Evolutionary conservation across 1,140 invertebrate species (phyloP).

Genomic region (Orchestia grillus): DNA sequence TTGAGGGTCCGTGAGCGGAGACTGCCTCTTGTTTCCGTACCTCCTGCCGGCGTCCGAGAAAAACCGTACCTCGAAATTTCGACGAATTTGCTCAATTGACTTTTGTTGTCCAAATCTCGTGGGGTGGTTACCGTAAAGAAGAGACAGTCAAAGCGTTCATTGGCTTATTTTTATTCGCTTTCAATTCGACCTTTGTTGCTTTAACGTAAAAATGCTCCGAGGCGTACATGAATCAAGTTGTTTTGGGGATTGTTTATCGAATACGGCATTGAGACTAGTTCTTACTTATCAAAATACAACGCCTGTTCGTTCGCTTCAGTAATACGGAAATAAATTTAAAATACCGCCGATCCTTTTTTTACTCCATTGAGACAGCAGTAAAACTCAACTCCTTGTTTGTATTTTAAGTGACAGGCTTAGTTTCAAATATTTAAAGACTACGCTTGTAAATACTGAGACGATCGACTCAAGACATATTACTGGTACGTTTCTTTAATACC

Average conservation of each 20-base stretch:
- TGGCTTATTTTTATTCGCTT: neutral
- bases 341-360: too few species aligned
- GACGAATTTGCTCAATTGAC: neutral
- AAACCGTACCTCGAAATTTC: neutral
- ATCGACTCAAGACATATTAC: too few species aligned
- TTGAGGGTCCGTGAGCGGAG: neutral
- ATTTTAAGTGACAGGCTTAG: too few species aligned
- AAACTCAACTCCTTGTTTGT: too few species aligned
- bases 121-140: slow-evolving; percentile 6
- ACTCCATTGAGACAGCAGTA: too few species aligned
- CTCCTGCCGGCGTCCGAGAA: neutral
- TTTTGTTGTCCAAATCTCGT: neutral
- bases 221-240: neutral
- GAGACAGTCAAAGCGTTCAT: neutral
- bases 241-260: neutral
- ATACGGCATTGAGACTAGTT: neutral
- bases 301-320: too few species aligned
- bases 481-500: too few species aligned
- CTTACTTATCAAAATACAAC: neutral
- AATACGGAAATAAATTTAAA: too few species aligned
- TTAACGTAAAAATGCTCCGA: neutral
- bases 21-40: neutral
- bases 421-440: too few species aligned
- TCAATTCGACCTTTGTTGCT: neutral
- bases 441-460: too few species aligned